Evolutionary conservation across 2,888 invertebrate genomes (phyloP), one percentile per base, ranked within the genome.

Genomic region (Lottia gigantea): DNA sequence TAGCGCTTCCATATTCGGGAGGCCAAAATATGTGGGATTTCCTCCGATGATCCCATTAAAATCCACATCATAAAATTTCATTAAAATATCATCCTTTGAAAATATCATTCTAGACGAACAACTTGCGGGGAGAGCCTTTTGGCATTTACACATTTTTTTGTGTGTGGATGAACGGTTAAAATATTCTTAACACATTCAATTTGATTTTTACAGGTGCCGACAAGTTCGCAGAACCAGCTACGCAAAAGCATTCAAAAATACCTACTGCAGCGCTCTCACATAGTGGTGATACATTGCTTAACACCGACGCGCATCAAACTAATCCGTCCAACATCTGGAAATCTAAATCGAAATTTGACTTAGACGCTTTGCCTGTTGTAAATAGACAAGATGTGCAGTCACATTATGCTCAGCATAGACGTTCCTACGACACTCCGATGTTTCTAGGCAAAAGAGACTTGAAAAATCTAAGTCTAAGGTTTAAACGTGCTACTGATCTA

Each of bases 321-420:
- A 19, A 55, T 55, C 55, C 55, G 55, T 55, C 55, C 55, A 55
- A 55, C 23, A 55, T 15, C 19, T 55, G 55, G 55, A 55, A 55
- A 11, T 55, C 23, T 55, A 19, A 23, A 8, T 23, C 23, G 11
- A 19, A 19, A 19, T 40, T 40, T 11, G 19, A 55, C 23, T 23
- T 19, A 3, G 55, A 55, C 12, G 23, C 19, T 55, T 23, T 19
- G 19, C 19, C 55, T 12, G 55, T 55, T 19, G 23, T 23, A 12
- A 55, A 19, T 55, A 55, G 19, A 55, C 6, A 40, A 40, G 40
- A 40, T 40, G 40, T 40, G 40, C 19, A 23, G 19, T 23, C 55
- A 15, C 11, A 55, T 55, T 55, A 55, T 55, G 12, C 55, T 23
- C 55, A 55, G 23, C 55, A 55, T 23, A 55, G 19, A 55, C 55